These are phyloP conservation scores for Drosophila paramelanica DNA, from an alignment of 2,888 invertebrate species.

Conservation along the genomic window DNA sequence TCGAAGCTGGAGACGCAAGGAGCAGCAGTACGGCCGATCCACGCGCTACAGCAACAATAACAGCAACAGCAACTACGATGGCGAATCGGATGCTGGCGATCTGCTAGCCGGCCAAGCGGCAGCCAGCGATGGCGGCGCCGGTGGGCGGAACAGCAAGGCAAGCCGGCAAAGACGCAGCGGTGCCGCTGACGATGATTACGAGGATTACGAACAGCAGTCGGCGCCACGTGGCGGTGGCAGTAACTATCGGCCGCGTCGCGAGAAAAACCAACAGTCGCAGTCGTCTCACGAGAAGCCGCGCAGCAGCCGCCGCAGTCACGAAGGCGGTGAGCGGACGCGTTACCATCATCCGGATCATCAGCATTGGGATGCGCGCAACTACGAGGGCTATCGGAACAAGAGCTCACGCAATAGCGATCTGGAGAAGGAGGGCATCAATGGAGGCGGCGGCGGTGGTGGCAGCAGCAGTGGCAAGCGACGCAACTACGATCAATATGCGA, in stretches of 20 bases:
- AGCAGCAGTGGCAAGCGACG: slow-evolving; percentile 46
- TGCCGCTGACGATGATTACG: slow-evolving; percentile 55
- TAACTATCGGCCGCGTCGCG: slow-evolving; percentile 60
- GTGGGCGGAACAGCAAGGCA: slow-evolving; percentile 61
- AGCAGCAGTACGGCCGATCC: slow-evolving; percentile 52
- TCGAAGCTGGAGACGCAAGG: slow-evolving; percentile 58
- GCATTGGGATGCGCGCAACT: slow-evolving; percentile 72
- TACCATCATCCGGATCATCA: slow-evolving; percentile 49
- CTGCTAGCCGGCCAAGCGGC: slow-evolving; percentile 15
- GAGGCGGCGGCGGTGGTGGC: slow-evolving; percentile 10
- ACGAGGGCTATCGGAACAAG: slow-evolving; percentile 84
- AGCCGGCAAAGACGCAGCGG: slow-evolving; percentile 55
- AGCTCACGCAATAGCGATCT: slow-evolving; percentile 84
- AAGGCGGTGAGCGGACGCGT: slow-evolving; percentile 50
- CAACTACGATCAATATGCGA: slow-evolving; percentile 51
- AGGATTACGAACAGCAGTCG: slow-evolving; percentile 50
- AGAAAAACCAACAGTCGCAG: slow-evolving; percentile 56
- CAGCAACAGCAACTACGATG: slow-evolving; percentile 64
- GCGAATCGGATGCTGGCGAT: slow-evolving; percentile 58
- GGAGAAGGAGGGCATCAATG: slow-evolving; percentile 70
- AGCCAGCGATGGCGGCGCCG: slow-evolving; percentile 33
- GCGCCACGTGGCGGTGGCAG: slow-evolving; percentile 25
- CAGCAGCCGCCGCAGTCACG: slow-evolving; percentile 63
- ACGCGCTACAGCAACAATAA: slow-evolving; percentile 57
- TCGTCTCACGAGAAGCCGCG: slow-evolving; percentile 65